phyloP scores from a whole-genome alignment of 2,113 vertebrate genomes.

The Podarcis raffonei region DNA sequence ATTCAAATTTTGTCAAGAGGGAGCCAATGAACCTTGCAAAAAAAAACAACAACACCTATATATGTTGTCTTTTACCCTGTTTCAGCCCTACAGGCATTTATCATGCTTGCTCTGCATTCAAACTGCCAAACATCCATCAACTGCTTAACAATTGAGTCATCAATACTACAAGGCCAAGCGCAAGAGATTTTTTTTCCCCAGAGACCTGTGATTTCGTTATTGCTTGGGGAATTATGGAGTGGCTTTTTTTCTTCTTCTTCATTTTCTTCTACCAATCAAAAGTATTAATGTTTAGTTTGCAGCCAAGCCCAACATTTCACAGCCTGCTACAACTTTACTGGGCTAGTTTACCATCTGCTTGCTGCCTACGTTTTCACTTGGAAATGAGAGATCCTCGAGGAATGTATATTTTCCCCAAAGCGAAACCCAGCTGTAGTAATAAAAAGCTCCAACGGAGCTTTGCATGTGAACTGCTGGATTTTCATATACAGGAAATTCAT shows the following conservation, averaged over 20 bases:
- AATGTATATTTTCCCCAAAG: not conserved
- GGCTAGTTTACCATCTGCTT: not conserved
- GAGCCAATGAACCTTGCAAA: not conserved
- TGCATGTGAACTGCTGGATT: not conserved
- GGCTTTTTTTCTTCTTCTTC: not conserved
- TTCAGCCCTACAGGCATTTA: not conserved
- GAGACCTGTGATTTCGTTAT: not conserved
- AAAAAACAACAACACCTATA: not conserved
- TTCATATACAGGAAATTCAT: not conserved
- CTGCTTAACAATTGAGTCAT: not conserved
- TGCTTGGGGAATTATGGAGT: not conserved
- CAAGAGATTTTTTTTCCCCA: not conserved
- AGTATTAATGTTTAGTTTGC: not conserved
- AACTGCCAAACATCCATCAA: not conserved
- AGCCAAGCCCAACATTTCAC: conserved; percentile 26
- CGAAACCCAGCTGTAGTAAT: not conserved
- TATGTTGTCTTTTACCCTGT: not conserved
- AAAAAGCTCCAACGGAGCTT: not conserved
- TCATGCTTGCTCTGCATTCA: not conserved
- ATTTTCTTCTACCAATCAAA: not conserved
- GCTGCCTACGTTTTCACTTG: not conserved
- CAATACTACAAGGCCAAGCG: not conserved
- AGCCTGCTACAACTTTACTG: not conserved
- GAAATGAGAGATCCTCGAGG: not conserved
- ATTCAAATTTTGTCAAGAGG: not conserved